Conservation (phyloP, 2,888 invertebrate species). For the Coelinius sp. region DNA sequence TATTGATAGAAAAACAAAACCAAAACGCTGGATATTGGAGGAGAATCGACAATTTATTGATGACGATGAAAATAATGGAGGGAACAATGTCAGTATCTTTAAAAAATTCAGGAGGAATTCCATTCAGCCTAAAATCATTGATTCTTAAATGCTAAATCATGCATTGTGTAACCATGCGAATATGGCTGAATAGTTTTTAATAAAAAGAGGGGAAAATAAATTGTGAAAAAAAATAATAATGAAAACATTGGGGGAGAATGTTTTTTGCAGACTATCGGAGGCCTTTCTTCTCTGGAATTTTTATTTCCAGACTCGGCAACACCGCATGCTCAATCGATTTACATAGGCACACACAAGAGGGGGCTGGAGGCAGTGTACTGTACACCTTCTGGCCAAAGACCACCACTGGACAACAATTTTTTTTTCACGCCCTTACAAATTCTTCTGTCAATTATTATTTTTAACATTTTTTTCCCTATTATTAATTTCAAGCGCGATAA, state of each 20-base stretch:
- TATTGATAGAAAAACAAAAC: slow-evolving; percentile 44
- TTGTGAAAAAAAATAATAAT: background rate
- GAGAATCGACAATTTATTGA: slow-evolving; percentile 15
- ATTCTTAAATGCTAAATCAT: background rate
- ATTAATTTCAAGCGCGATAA: background rate
- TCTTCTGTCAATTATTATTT: slow-evolving; percentile 3
- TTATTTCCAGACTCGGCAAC: slow-evolving; percentile 53
- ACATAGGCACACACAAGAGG: slow-evolving; percentile 49
- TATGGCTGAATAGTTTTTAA: background rate
- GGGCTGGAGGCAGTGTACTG: slow-evolving; percentile 23
- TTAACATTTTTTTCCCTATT: slow-evolving; percentile 11
- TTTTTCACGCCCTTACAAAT: slow-evolving; percentile 17
- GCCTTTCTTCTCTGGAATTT: slow-evolving; percentile 44
- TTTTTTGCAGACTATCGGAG: slow-evolving; percentile 26
- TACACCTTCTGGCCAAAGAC: slow-evolving; percentile 25
- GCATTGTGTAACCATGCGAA: slow-evolving; percentile 4
- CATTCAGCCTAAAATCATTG: slow-evolving; percentile 8
- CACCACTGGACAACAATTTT: slow-evolving; percentile 23
- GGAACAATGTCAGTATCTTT: background rate
- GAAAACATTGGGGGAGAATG: background rate
- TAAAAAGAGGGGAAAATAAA: background rate
- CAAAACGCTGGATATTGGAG: slow-evolving; percentile 47
- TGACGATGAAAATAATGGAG: background rate
- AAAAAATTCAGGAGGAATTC: slow-evolving; percentile 21
- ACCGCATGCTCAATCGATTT: slow-evolving; percentile 54